Evolutionary conservation across 2,888 invertebrate genomes (phyloP), one percentile per base, ranked within the genome.

Genomic region (Toxonevra muliebris): DNA sequence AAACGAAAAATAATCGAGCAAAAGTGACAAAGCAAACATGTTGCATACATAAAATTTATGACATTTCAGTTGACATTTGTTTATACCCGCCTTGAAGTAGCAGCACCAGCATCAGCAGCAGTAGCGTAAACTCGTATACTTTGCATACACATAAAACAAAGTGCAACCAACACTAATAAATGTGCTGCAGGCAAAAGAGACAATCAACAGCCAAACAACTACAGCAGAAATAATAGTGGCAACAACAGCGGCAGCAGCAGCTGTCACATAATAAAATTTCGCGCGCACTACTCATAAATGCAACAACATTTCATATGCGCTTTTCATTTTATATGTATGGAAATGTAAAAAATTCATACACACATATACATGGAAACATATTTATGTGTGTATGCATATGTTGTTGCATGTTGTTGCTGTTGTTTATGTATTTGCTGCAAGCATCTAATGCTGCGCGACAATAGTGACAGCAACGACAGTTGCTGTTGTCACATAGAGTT

Each of bases 201-300:
- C 30, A 30, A 30, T 30, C 30, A 30, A 30, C 57, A 64, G n/a
- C 57, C 8, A 41, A 45, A 9, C 53, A 59, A 42, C 58, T 17
- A 54, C 52, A 57, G 12, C 30, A 50, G 30, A n/a, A n/a, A 61
- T 48, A 20, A 55, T 54, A 19, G 62, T 19, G 59, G 57, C 53
- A 63, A 55, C 43, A 69, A 67, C 69, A 72, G 68, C 71, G 70
- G 66, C 70, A 73, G 68, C 68, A 79, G 77, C 82, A 82, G 81
- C 82, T 80, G 82, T 79, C 81, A 79, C 76, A 80, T 77, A 79
- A 81, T 81, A 82, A 80, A 80, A 81, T 78, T 82, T 79, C 78
- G 77, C 77, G 65, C 65, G 80, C 76, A 69, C 70, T 68, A 69
- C 73, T 70, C 71, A 72, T 71, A 72, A 70, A 69, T 69, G 69